Base-by-base conservation (phyloP, 2,888 invertebrate genomes). In the Cataglyphis albicans region DNA sequence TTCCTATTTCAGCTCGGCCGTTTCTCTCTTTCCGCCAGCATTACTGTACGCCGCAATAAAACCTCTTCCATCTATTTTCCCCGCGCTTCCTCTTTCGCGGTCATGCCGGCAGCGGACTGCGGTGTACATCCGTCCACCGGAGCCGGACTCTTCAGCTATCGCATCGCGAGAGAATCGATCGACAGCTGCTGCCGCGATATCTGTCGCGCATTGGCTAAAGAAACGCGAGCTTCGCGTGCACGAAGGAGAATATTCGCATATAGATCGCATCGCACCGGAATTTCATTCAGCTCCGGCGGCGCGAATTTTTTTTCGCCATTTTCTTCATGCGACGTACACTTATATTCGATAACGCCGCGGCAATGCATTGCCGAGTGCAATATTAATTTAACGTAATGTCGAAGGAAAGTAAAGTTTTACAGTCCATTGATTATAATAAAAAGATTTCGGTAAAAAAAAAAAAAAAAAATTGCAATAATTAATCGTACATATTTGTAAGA, bases 21-120 rank as follows among this genome's bases (percentile, higher is more conserved):
- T 76, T 55, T 76, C 29, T 35, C 61, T 44, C 63, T 3, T 41
- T 32, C 32, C 32, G 41, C 29, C 29, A 15, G 15, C 32, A 55
- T 68, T 67, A 61, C 76, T 63, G 76, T 67, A 82, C 44, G 82
- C 29, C 48, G 38, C 76, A 78, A 78, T 82, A 78, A 82, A 82
- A 78, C 70, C 76, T 82, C 63, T 78, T 55, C 59, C 64, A 74
- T 73, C 63, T 52, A 74, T 81, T 73, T 70, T 73, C 72, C 35
- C 73, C 25, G 73, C 61, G 41, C 29, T 76, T 76, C 76, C 57
- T 68, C 57, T 78, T 68, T 67, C 41, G 57, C 67, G 57, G 67
- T 78, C 59, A 78, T 68, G 35, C 68, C 78, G n/a, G 41, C n/a
- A 55, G 57, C 57, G 21, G 1, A 52, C 68, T 21, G 32, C 57